Evolutionary conservation across 1,140 invertebrate genomes (phyloP).

Genomic region (Drosophila bipectinata): DNA sequence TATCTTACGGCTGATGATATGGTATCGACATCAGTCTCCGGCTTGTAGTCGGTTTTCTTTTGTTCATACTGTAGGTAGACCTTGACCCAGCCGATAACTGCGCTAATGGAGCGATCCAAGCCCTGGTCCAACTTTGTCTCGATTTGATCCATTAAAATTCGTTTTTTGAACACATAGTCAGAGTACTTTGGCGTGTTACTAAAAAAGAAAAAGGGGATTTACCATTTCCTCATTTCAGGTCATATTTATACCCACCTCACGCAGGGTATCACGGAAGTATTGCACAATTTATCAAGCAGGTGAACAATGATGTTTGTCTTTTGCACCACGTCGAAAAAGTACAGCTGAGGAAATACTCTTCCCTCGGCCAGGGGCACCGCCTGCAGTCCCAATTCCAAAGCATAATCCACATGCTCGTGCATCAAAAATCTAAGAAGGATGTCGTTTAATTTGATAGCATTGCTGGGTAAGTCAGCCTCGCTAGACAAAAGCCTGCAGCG

Average conservation of each 20-base stretch:
- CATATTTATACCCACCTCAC: conserved; percentile 88
- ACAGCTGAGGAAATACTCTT: conserved; percentile 91
- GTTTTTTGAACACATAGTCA: conserved; percentile 95
- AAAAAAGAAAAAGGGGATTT: not conserved
- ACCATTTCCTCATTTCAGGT: not conserved
- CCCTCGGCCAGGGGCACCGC: conserved; percentile 96
- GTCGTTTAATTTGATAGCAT: conserved; percentile 94
- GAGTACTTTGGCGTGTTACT: conserved; percentile 95
- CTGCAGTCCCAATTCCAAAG: conserved; percentile 96
- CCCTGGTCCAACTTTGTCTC: conserved; percentile 96
- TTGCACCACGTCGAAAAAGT: conserved; percentile 97
- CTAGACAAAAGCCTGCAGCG: conserved; percentile 94
- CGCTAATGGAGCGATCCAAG: conserved; percentile 93
- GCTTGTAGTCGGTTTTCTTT: conserved; percentile 98
- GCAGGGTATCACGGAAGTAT: conserved; percentile 94
- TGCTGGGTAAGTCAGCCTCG: conserved; percentile 90
- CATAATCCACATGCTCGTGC: conserved; percentile 98
- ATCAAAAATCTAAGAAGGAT: conserved; percentile 94
- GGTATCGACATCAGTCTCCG: conserved; percentile 93
- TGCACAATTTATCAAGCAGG: conserved; percentile 97
- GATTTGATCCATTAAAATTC: conserved; percentile 93
- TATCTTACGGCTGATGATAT: conserved; percentile 88
- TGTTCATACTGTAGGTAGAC: conserved; percentile 96
- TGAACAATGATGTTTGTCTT: conserved; percentile 98
- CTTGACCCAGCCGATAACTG: conserved; percentile 96